Evolutionary conservation across 2,113 vertebrate genomes (phyloP).

Genomic region (Tetraodon nigroviridis): DNA sequence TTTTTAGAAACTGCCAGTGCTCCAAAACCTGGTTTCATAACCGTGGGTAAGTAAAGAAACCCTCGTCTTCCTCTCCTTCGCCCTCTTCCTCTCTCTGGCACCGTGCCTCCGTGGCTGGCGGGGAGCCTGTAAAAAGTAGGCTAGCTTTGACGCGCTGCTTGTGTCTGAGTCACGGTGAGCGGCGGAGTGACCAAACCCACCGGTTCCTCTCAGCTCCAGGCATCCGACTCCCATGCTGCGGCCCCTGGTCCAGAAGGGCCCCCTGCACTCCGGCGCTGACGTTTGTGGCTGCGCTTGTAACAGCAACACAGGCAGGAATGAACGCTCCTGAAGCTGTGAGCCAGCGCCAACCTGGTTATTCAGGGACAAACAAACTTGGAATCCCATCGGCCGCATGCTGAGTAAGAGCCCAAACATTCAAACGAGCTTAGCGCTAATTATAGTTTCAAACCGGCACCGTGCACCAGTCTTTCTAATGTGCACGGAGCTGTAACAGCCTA

Average conservation of each 20-base stretch:
- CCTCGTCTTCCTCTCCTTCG: conserved; percentile 48
- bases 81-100: conserved; percentile 56
- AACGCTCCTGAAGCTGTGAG: conserved; percentile 35
- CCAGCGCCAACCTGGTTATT: conserved; percentile 24
- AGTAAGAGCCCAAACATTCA: not conserved
- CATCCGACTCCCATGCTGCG: conserved; percentile 64
- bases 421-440: not conserved
- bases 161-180: conserved; percentile 73
- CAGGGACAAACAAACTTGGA: conserved; percentile 11
- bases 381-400: conserved; percentile 5
- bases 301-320: conserved; percentile 1
- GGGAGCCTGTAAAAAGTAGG: conserved; percentile 69
- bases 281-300: conserved; percentile 41
- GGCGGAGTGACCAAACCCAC: conserved; percentile 70
- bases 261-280: conserved; percentile 53
- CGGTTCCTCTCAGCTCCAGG: conserved; percentile 71
- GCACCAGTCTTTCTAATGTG: conserved; percentile 7
- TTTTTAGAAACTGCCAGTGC: not conserved
- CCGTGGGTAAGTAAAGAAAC: conserved; percentile 8
- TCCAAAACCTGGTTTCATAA: conserved; percentile 4
- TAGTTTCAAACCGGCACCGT: not conserved
- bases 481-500: conserved; percentile 4
- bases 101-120: conserved; percentile 65
- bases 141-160: conserved; percentile 73
- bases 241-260: conserved; percentile 59